A percentile compares a stretch with the other conserved stretches of the same genome.
phyloP scores from a whole-genome alignment of 1,140 invertebrate species.

The Pteromalus puparum region DNA sequence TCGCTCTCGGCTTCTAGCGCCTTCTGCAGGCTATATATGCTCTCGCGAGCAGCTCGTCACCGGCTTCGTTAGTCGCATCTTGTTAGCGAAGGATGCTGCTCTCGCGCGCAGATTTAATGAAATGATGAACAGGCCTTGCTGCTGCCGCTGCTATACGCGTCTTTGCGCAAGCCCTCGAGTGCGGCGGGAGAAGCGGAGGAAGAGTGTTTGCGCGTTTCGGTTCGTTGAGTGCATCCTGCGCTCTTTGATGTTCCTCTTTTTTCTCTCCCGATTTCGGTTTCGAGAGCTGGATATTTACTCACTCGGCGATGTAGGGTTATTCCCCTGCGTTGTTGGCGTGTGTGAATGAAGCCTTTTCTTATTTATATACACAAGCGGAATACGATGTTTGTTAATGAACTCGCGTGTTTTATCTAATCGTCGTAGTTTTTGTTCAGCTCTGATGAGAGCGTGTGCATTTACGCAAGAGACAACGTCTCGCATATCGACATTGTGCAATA shows the following conservation, averaged over 20 bases:
- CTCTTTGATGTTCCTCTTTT: background rate
- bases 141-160: background rate
- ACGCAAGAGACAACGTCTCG: no score
- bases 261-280: background rate
- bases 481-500: no score
- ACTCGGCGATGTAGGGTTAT: background rate
- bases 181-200: background rate
- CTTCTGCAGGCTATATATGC: background rate
- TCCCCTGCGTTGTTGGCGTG: background rate
- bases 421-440: no score
- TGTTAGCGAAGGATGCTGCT: conserved; percentile 29
- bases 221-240: background rate
- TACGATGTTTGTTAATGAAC: no score
- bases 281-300: background rate
- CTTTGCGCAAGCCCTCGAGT: background rate
- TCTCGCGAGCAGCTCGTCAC: conserved; percentile 41
- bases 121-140: conserved; percentile 39
- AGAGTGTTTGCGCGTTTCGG: background rate
- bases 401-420: no score
- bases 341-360: no score
- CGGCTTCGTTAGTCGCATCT: conserved; percentile 48
- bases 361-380: background rate
- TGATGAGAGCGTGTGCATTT: no score
- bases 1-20: background rate
- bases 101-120: conserved; percentile 39